Evolutionary conservation across 2,113 vertebrate species (phyloP).

Genomic region (Noctilio leporinus): DNA sequence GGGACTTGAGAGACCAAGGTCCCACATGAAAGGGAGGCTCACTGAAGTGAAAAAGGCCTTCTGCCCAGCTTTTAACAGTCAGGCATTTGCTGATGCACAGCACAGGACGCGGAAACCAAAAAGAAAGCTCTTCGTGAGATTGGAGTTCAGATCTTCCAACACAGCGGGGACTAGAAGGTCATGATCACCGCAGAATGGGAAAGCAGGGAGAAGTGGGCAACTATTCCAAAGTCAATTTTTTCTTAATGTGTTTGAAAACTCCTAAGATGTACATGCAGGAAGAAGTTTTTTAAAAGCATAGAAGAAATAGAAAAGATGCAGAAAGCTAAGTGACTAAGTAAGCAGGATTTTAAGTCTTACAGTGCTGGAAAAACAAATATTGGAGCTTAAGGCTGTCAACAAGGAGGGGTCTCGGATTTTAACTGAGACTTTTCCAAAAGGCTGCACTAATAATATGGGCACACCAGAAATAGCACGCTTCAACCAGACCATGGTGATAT

Average conservation of each 20-base stretch:
- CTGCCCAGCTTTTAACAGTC: background rate
- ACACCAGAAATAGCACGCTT: background rate
- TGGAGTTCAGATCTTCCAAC: background rate
- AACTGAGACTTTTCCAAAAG: background rate
- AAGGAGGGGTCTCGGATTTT: background rate
- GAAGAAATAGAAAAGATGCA: background rate
- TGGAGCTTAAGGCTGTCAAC: background rate
- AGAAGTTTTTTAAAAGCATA: background rate
- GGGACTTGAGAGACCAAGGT: background rate
- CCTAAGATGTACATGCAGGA: background rate
- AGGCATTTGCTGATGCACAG: background rate
- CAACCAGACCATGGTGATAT: background rate
- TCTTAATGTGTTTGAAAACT: background rate
- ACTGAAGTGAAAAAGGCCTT: background rate
- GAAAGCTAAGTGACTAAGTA: background rate
- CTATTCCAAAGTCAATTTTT: background rate
- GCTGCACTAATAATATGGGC: background rate
- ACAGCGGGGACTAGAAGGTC: background rate
- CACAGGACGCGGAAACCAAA: background rate
- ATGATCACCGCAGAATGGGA: background rate
- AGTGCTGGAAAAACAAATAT: background rate
- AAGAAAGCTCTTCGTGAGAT: background rate
- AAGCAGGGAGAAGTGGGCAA: background rate
- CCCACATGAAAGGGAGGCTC: background rate
- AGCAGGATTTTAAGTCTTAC: background rate